Evolutionary conservation across 1,140 invertebrate species (phyloP), one percentile per base, ranked within the genome.

Genomic region (Brachionus rubens): DNA sequence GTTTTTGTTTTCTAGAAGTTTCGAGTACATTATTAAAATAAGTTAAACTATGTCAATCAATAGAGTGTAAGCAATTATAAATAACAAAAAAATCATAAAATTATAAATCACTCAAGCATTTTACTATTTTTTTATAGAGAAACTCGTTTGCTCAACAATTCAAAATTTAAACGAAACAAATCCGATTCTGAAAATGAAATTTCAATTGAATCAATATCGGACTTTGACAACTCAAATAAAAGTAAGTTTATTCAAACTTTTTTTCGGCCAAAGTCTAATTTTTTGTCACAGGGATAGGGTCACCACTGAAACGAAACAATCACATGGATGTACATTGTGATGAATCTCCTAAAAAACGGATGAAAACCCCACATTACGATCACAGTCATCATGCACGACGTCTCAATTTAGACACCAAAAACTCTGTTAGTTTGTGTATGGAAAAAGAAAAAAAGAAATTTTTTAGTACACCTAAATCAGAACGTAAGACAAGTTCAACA

Each of bases 381-480:
- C 43, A 47, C n/a, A n/a, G n/a, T 14, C 41, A 70, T 12, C 65
- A 50, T 46, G n/a, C 28, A 7, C 12, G 40, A 46, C 28, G 54
- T n/a, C 30, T 59, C 7, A 59, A 59, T 30, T 19, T 59, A 33
- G 54, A 59, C 26, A n/a, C n/a, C n/a, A 59, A 59, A 59, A 30
- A 30, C 12, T 59, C 54, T 14, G 28, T 59, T 19, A 59, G 54
- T 16, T 36, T 59, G 30, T 59, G 54, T 30, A 59, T 41, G 33
- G 40, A 65, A 65, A 46, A 65, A 41, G 59, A 65, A 12, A 65
- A 43, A 24, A 65, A 65, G 24, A 65, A 65, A 26, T 24, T 65
- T 26, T 65, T 65, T 41, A 65, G 59, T 41, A 72, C 68, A 5
- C 68, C 68, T n/a, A 48, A 54, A 19, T 72, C 68, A 19, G 68